Conservation (phyloP, 2,888 invertebrate species). For the Perithous albicinctus region DNA sequence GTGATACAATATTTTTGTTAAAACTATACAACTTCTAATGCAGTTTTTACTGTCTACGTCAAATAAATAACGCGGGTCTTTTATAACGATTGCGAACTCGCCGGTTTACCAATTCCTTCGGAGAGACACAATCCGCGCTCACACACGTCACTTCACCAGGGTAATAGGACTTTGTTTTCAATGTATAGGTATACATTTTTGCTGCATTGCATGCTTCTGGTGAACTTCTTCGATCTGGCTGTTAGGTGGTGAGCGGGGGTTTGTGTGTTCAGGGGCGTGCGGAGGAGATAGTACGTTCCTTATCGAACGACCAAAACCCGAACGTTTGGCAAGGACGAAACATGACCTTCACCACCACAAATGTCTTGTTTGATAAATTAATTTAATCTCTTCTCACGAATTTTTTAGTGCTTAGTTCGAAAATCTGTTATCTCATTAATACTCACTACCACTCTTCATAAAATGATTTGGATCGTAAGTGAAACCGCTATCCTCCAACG, state of each 20-base stretch:
- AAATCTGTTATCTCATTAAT: neutral
- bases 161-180: conserved; percentile 67
- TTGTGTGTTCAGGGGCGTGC: conserved; percentile 57
- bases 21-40: too few relatives aligned
- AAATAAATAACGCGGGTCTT: too few relatives aligned
- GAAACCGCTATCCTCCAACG: conserved; percentile 91
- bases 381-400: neutral
- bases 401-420: neutral
- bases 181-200: conserved; percentile 71
- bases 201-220: conserved; percentile 80
- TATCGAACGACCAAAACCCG: conserved; percentile 62
- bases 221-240: conserved; percentile 77
- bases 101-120: conserved; percentile 61
- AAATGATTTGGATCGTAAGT: conserved; percentile 93
- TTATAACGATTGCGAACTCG: conserved; percentile 33
- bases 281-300: conserved; percentile 57
- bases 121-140: conserved; percentile 62
- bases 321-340: conserved; percentile 60
- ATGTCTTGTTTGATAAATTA: conserved; percentile 9
- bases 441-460: conserved; percentile 94
- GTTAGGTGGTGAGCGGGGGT: conserved; percentile 36
- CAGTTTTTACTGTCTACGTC: too few relatives aligned
- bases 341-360: conserved; percentile 50
- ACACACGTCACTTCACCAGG: conserved; percentile 58
- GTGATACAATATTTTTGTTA: too few relatives aligned